phyloP scores from a whole-genome alignment of 1,140 invertebrate species.

The Macrotrachela quadricornifera region DNA sequence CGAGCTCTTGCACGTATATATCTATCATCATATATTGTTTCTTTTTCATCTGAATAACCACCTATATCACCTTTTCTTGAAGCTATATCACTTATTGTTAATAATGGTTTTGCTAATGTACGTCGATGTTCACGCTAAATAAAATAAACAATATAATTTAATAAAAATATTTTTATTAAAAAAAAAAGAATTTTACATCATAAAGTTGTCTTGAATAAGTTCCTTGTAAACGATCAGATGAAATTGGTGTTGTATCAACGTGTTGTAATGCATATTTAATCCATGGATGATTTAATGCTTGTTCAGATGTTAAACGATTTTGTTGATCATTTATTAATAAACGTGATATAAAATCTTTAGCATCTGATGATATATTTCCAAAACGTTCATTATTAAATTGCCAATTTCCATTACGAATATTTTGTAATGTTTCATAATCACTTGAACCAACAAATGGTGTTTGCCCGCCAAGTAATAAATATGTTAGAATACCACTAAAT shows the following conservation, averaged over 20 bases:
- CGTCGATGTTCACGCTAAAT: no score
- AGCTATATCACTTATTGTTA: no score
- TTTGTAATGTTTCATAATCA: conserved; percentile 63
- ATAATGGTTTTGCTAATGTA: no score
- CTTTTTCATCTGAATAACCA: no score
- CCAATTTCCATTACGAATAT: conserved; percentile 39
- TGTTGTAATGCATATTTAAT: conserved; percentile 31
- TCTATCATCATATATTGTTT: no score
- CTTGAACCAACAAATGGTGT: conserved; percentile 21
- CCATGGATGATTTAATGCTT: conserved; percentile 64
- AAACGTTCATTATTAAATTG: conserved; percentile 28
- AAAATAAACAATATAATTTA: no score
- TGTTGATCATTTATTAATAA: conserved; percentile 45
- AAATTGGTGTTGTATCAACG: no score
- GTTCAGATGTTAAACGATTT: conserved; percentile 51
- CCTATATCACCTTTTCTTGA: no score
- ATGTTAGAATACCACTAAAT: conserved; percentile 6
- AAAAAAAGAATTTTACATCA: no score
- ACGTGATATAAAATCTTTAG: conserved; percentile 62
- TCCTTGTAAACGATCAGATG: background rate
- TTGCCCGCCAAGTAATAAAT: conserved; percentile 22
- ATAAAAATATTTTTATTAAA: no score
- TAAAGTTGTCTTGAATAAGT: no score
- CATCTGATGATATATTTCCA: conserved; percentile 47
- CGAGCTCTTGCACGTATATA: no score